Evolutionary conservation across 2,797 vertebrate species (phyloP).

Genomic region (Taeniopygia guttata): DNA sequence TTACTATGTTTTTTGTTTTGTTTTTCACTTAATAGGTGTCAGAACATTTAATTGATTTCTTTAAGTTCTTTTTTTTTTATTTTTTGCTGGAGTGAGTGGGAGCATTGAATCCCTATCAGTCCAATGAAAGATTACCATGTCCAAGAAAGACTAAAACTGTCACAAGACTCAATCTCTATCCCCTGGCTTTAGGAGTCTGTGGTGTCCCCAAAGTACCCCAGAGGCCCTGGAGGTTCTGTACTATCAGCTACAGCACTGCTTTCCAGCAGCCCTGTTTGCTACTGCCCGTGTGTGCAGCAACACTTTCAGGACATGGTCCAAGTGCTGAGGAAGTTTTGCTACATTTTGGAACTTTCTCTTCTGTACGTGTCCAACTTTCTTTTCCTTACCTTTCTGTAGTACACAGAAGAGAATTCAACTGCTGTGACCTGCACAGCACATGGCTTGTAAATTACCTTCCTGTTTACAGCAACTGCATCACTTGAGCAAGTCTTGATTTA

Average conservation of each 20-base stretch:
- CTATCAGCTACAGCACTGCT: neutral
- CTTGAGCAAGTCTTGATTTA: neutral
- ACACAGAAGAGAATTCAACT: neutral
- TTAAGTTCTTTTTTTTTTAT: neutral
- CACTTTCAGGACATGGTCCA: neutral
- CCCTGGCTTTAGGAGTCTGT: neutral
- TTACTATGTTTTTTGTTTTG: neutral
- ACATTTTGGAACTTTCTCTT: neutral
- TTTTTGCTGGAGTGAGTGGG: neutral
- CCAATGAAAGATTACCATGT: neutral
- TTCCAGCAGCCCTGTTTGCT: neutral
- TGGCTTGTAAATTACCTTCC: neutral
- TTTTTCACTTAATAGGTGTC: neutral
- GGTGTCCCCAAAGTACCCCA: neutral
- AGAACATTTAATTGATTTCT: neutral
- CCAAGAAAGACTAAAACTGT: neutral
- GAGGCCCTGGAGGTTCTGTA: neutral
- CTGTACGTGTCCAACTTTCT: neutral
- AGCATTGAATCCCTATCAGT: neutral
- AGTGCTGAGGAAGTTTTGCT: neutral
- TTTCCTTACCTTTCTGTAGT: neutral
- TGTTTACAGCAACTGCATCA: neutral
- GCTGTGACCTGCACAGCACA: neutral
- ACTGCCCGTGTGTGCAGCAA: neutral
- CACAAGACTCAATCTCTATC: neutral